A percentile compares a stretch with the other conserved stretches of the same genome.
Evolutionary conservation across 2,113 vertebrate genomes (phyloP).

Genomic region (Leucoraja erinaceus): DNA sequence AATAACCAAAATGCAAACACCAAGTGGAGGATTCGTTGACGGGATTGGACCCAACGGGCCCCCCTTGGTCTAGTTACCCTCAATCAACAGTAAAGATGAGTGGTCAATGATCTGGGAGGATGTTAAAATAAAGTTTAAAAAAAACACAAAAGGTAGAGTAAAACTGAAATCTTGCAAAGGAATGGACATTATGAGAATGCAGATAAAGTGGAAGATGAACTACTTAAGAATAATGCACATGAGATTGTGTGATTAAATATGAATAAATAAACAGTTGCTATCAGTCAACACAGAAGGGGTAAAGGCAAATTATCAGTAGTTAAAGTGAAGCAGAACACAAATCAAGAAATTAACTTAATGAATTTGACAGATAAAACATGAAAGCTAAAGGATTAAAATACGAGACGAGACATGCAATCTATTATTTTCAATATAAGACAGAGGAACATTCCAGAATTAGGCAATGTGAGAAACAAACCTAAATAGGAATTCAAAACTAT

Average conservation of each 20-base stretch:
- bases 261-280: background rate
- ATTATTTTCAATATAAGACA: background rate
- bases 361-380: background rate
- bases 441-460: background rate
- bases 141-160: background rate
- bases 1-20: no score
- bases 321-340: background rate
- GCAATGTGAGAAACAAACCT: background rate
- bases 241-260: no score
- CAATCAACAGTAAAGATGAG: slow-evolving; percentile 8
- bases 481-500: no score
- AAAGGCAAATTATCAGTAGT: background rate
- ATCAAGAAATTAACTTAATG: background rate
- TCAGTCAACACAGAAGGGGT: background rate
- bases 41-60: no score
- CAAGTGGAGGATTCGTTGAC: no score
- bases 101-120: background rate
- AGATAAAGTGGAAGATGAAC: background rate
- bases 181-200: background rate
- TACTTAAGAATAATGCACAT: background rate
- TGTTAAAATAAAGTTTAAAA: no score
- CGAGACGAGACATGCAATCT: background rate
- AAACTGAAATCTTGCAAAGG: background rate
- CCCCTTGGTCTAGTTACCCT: no score
- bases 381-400: background rate